Evolutionary conservation across 2,797 vertebrate species (phyloP), one percentile per base, ranked within the genome.

Genomic region (Micropoecilia bifurca): DNA sequence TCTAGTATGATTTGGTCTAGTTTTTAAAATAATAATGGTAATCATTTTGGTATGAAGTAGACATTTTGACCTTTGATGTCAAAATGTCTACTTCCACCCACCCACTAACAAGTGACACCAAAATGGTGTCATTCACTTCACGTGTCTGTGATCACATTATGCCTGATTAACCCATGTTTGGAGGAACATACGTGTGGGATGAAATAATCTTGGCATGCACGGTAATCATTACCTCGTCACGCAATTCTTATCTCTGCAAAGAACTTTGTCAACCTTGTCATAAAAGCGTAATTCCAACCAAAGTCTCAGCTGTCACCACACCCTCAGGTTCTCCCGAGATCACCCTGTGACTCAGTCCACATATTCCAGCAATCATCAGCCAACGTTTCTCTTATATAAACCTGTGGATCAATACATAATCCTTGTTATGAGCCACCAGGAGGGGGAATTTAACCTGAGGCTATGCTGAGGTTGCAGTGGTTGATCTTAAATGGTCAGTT

Each of bases 361-460:
- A 25, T 25, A 30, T 69, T 78, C 43, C 7, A 79, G 55, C 75
- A 93, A 93, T 92, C 76, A 88, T 92, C 85, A 84, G 89, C 91
- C 48, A 13, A 1, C 50, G 22, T 3, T 43, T 55, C 75, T 82
- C 41, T 85, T 10, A 41, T 47, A 71, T 80, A 76, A 90, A 82
- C 85, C 50, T 3, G 14, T 3, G 6, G 46, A 83, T 80, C 73
- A 66, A 66, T 82, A 76, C 73, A 3, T 76, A 73, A 73, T 55
- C 80, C 36, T 12, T 39, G 9, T 12, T n/a, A 36, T 16, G 66
- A n/a, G 50, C 22, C 33, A 3, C 20, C n/a, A 6, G 39, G 48
- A 74, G 66, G 48, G 68, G 50, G 55, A 12, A 53, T 33, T 68
- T 9, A 28, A 39, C 46, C 33, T 2, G 39, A 53, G 73, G 41